Base-by-base conservation (phyloP, 1,140 invertebrate species). In the Orius insidiosus region DNA sequence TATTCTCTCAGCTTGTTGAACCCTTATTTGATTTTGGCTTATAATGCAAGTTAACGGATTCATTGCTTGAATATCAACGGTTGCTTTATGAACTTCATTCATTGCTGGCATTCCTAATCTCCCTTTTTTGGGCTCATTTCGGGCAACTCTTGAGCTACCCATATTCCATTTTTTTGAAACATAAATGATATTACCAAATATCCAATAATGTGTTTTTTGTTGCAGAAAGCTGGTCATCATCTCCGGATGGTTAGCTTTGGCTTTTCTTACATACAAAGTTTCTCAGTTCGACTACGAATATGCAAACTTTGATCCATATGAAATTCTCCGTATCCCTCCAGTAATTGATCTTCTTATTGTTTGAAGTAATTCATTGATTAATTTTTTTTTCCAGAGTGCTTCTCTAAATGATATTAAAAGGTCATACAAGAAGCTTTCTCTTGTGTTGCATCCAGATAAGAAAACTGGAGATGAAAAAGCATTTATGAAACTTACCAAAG, bases 261-360 rank as follows among this genome's bases (percentile, higher is more conserved):
- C 80, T 36, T 74, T 89, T 41, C 66, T 97, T 46, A 83, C 87
- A 1, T 96, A 96, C 61, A 95, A 96, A 75, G 88, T 96, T 6
- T 90, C 89, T 0, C 85, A 95, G 64, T 90, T 97, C 66, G 90
- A 98, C 60, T 88, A 94, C 68, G 90, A 96, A 68, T 87, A 93
- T 76, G 83, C 89, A 11, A 97, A 94, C 64, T 98, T 96, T 73
- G 94, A 98, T 72, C 95, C 95, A 1, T 98, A 92, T 68, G 85
- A 92, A 66, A 97, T 98, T 59, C 69, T 99, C 19, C 80, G 79
- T 44, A 71, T 99, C 54, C 78, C 90, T 47, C 67, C 81, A 41
- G 81, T 82, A 67, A 68, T 67, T 68, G 47, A 39, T 41, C 33
- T 24, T 34, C 24, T 11, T n/a, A n/a, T n/a, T n/a, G n/a, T n/a